These are phyloP conservation scores for Melanotaenia pygmaea DNA, from an alignment of 2,797 vertebrate genomes.

Conservation along the genomic window DNA sequence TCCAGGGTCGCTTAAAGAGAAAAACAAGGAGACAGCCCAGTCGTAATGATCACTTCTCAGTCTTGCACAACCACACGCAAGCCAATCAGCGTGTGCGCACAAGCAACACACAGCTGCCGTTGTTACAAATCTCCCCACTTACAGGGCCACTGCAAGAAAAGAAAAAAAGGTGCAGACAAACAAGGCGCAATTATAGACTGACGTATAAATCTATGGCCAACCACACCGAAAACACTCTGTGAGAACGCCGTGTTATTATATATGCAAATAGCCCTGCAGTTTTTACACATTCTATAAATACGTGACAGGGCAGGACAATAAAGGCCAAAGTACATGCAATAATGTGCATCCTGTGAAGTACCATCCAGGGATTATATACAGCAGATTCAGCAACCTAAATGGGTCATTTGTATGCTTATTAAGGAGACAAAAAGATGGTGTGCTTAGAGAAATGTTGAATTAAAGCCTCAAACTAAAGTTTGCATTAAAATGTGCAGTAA, in stretches of 20 bases:
- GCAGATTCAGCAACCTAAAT: conserved; percentile 23
- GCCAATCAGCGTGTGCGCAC: neutral
- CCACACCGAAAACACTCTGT: conserved; percentile 35
- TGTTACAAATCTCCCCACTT: conserved; percentile 53
- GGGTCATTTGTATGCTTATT: conserved; percentile 28
- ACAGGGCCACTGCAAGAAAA: conserved; percentile 17
- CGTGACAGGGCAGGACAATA: conserved; percentile 19
- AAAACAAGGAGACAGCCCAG: conserved; percentile 61
- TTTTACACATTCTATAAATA: conserved; percentile 67
- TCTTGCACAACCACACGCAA: conserved; percentile 13
- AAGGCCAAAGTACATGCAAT: conserved; percentile 33
- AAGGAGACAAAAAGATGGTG: conserved; percentile 18
- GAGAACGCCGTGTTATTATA: conserved; percentile 60
- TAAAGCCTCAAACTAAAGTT: conserved; percentile 19
- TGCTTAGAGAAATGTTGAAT: neutral
- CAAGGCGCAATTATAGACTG: conserved; percentile 56
- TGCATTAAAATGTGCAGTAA: conserved; percentile 28
- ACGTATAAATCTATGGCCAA: conserved; percentile 52
- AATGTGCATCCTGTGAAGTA: conserved; percentile 30
- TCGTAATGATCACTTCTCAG: conserved; percentile 59
- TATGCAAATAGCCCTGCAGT: conserved; percentile 53
- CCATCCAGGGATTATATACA: conserved; percentile 40
- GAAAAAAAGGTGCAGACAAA: conserved; percentile 60
- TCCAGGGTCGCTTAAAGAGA: conserved; percentile 46
- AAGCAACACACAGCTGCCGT: conserved; percentile 4